Conservation (phyloP, 1,140 invertebrate species). For the Trichonephila clavipes region DNA sequence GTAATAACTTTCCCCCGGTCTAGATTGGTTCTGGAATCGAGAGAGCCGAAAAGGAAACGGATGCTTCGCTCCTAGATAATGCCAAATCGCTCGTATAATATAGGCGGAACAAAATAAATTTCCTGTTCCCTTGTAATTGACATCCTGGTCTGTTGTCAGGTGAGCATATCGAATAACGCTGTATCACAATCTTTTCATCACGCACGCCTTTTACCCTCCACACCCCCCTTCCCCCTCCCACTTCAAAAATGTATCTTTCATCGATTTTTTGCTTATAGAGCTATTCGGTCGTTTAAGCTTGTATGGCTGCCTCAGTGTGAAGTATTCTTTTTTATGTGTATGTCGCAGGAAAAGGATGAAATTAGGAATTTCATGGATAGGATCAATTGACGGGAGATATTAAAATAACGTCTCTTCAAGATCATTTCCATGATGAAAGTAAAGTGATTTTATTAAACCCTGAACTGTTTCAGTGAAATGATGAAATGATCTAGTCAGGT, state of each 20-base stretch:
- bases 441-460: too few relatives aligned
- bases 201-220: constrained; percentile 19
- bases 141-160: constrained; percentile 74
- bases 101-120: constrained; percentile 76
- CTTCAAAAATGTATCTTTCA: constrained; percentile 68
- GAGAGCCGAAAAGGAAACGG: constrained; percentile 53
- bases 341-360: too few relatives aligned
- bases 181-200: constrained; percentile 74
- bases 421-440: too few relatives aligned
- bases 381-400: too few relatives aligned
- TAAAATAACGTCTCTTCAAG: too few relatives aligned
- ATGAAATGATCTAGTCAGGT: too few relatives aligned
- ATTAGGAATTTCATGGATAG: too few relatives aligned
- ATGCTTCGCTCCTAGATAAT: constrained; percentile 57
- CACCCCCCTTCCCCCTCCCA: not conserved
- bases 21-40: constrained; percentile 30
- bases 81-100: constrained; percentile 58
- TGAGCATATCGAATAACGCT: constrained; percentile 73
- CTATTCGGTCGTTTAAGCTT: not conserved
- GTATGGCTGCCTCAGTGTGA: not conserved
- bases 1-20: constrained; percentile 43
- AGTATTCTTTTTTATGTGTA: not conserved
- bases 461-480: too few relatives aligned
- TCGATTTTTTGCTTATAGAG: constrained; percentile 59
- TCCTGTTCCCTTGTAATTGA: constrained; percentile 73